phyloP scores from a whole-genome alignment of 2,797 vertebrate genomes.

The Alectoris magna region DNA sequence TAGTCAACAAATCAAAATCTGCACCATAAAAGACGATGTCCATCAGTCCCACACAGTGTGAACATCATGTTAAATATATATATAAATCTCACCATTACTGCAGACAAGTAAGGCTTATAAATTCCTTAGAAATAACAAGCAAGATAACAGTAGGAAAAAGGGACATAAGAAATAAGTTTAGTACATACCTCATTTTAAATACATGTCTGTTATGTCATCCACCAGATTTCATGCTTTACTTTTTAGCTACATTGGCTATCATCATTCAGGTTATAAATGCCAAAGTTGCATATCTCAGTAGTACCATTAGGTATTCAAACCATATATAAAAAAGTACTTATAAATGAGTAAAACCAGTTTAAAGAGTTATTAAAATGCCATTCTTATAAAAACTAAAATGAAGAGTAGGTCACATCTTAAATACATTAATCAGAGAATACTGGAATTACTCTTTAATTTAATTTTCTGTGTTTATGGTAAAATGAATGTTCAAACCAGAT shows the following conservation, averaged over 20 bases:
- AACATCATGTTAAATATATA: neutral
- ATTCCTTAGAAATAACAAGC: neutral
- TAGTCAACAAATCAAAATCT: neutral
- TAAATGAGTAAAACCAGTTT: neutral
- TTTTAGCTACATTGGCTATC: neutral
- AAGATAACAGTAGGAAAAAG: neutral
- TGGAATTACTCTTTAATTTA: neutral
- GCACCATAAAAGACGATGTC: accelerated
- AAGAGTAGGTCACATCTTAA: neutral
- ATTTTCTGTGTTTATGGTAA: neutral
- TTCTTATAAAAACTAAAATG: neutral
- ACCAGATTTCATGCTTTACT: neutral
- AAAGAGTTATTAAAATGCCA: neutral
- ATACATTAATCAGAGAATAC: neutral
- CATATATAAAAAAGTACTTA: no score
- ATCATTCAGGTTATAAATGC: neutral
- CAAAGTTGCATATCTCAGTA: neutral
- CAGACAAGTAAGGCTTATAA: neutral
- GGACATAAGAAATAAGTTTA: neutral
- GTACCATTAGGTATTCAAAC: neutral
- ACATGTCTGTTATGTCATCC: neutral
- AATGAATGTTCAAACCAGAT: neutral
- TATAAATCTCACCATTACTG: neutral
- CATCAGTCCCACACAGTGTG: neutral
- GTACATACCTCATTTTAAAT: neutral